Conservation (phyloP, 2,797 vertebrate species). For the Phrynocephalus forsythii region DNA sequence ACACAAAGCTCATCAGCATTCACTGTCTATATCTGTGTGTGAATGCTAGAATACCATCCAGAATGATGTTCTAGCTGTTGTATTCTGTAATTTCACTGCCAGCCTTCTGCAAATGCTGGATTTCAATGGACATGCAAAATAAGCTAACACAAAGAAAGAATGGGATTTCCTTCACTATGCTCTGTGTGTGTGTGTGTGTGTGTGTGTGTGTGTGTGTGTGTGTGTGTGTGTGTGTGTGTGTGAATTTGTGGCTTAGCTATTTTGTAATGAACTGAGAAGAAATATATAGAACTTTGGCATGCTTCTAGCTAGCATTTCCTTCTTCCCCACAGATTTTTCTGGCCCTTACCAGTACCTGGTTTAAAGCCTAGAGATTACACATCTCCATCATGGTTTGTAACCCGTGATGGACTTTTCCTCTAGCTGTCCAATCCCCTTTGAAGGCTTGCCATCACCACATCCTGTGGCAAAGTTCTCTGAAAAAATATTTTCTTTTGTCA, state of each 20-base stretch:
- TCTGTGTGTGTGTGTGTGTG: background rate
- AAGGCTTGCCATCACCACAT: too few relatives aligned
- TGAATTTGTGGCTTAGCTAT: background rate
- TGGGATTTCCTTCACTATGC: background rate
- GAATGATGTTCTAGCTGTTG: background rate
- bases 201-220: too few relatives aligned
- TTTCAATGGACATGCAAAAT: background rate
- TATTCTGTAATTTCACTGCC: background rate
- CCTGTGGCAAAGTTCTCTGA: too few relatives aligned
- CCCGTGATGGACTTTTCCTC: too few relatives aligned
- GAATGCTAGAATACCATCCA: background rate
- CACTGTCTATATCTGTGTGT: background rate
- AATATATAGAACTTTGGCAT: background rate
- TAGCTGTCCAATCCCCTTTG: too few relatives aligned
- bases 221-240: background rate
- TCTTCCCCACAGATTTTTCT: too few relatives aligned
- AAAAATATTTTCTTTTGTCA: too few relatives aligned
- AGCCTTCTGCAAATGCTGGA: background rate
- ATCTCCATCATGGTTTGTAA: too few relatives aligned
- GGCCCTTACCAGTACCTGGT: too few relatives aligned
- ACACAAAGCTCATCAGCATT: background rate
- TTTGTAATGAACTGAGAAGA: background rate
- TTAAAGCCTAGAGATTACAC: too few relatives aligned
- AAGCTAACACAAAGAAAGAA: background rate
- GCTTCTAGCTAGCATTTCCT: background rate